Percentiles rank a stretch among this genome's conserved stretches.
Evolutionary conservation across 64 coral and sea anemone genomes (phyloP).

Genomic region (Orbicella faveolata): DNA sequence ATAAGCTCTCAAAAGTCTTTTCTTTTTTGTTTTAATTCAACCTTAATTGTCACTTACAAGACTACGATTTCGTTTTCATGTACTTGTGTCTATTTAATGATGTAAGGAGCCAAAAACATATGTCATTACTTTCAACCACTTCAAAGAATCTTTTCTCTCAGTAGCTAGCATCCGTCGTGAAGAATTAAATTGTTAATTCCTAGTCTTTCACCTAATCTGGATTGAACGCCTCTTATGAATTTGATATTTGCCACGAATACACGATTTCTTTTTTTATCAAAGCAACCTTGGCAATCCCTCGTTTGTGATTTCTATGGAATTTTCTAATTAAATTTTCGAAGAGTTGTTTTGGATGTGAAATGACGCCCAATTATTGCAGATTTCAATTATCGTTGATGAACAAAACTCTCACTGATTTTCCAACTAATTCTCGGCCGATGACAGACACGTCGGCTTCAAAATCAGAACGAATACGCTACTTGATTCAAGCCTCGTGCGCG

Average conservation of each 20-base stretch:
- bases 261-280: neutral
- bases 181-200: constrained; percentile 7
- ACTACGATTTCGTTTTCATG: too few relatives aligned
- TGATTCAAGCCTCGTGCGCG: neutral
- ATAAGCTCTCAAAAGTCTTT: neutral
- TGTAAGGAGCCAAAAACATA: neutral
- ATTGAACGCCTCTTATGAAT: neutral
- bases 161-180: neutral
- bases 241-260: neutral
- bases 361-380: neutral
- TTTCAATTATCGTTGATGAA: constrained; percentile 1
- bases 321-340: constrained; percentile 2
- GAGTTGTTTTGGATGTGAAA: neutral
- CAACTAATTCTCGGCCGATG: neutral
- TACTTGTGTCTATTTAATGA: neutral
- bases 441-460: neutral
- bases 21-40: neutral
- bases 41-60: neutral
- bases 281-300: neutral
- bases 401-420: neutral
- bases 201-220: neutral
- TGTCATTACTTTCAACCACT: neutral
- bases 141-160: neutral
- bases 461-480: neutral
- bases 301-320: neutral